Evolutionary conservation across 1,140 invertebrate species (phyloP), one percentile per base, ranked within the genome.

Genomic region (Amyelois transitella): DNA sequence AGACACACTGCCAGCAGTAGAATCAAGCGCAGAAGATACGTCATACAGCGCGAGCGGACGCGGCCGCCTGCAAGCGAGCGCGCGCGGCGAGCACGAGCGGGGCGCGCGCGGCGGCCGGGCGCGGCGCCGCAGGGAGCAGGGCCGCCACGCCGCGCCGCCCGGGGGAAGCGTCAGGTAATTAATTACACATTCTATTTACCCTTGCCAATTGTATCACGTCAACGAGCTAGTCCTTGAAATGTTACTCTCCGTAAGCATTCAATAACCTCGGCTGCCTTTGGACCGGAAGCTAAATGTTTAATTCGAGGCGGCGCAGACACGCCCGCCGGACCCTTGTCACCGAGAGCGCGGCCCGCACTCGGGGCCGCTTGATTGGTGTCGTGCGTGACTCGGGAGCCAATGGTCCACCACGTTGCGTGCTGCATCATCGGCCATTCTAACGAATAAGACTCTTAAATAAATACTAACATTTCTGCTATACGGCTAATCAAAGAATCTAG

Each of bases 1-100:
- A 82, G 79, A 82, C 17, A 80, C 77, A n/a, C 51, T 82, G 19
- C 77, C 77, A 18, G 77, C 62, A 6, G 64, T 73, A 25, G 79
- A 80, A 51, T 79, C 77, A 6, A 78, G 77, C 51, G 66, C 77
- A 2, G 76, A 79, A 28, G 76, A 79, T 54, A 72, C 71, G 38
- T 71, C 70, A 25, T 73, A 77, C 60, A 56, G 66, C 21, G 64
- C 55, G 3, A 20, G 55, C 44, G 48, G 22, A 24, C 43, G 62
- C 43, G 47, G 54, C 25, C 28, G 43, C 50, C 28, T 28, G 19
- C 18, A 51, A 38, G 48, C 51, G 43, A n/a, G 58, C 28, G 18
- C 55, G 58, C 45, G 25, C 52, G 59, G 38, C 20, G 44, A 43
- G 47, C 20, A 22, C 17, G 49, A 20, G 51, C 18, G 25, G 43